Evolutionary conservation across 2,797 vertebrate genomes (phyloP).

Genomic region (Rousettus madagascariensis): DNA sequence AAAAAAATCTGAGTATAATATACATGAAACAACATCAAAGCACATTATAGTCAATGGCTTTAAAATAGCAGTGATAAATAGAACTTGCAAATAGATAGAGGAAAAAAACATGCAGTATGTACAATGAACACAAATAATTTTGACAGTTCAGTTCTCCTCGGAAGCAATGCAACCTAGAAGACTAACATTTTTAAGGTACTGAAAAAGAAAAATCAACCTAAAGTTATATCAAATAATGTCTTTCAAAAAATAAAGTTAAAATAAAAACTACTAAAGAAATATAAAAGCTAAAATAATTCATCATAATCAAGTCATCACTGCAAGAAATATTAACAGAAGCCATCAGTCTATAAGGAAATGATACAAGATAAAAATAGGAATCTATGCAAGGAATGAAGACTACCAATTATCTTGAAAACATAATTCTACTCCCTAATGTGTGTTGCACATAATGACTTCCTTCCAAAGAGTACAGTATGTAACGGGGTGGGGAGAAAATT

Average conservation of each 20-base stretch:
- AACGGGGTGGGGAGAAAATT: not conserved
- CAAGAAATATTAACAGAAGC: not conserved
- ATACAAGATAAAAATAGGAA: not conserved
- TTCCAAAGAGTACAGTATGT: not conserved
- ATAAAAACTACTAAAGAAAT: not conserved
- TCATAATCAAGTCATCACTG: not conserved
- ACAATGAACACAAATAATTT: not conserved
- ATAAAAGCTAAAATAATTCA: not conserved
- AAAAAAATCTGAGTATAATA: not conserved
- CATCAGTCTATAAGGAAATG: not conserved
- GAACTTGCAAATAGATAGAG: not conserved
- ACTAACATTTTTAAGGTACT: not conserved
- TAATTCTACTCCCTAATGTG: not conserved
- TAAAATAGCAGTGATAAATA: not conserved
- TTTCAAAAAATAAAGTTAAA: not conserved
- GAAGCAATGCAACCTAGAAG: not conserved
- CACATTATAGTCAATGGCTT: not conserved
- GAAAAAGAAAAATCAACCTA: not conserved
- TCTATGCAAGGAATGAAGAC: not conserved
- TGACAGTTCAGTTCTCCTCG: not conserved
- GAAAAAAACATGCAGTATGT: not conserved
- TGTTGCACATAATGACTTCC: not conserved
- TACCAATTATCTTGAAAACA: not conserved
- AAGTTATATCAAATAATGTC: not conserved
- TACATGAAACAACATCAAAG: not conserved